Conservation (phyloP, 2,888 invertebrate genomes). For the Tenthredo livida region DNA sequence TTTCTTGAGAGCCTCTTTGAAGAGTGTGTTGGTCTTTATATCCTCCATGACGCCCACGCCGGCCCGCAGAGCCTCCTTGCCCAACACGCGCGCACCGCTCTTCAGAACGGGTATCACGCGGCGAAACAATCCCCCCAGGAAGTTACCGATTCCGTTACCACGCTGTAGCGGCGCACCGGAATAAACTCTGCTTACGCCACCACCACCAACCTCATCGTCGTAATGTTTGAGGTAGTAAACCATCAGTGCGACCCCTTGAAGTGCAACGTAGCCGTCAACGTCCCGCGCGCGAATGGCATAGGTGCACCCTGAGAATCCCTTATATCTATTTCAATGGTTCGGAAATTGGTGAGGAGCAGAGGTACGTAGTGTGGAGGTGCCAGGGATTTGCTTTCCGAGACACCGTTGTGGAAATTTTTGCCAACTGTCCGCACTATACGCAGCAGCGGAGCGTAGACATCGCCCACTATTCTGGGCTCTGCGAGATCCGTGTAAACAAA, state of each 20-base stretch:
- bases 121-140: no score
- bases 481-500: slow-evolving; percentile 54
- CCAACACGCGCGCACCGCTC: no score
- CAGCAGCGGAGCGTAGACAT: no score
- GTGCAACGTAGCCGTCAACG: slow-evolving; percentile 55
- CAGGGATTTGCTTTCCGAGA: no score
- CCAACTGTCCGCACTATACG: no score
- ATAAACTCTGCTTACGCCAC: no score
- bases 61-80: no score
- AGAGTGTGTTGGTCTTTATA: background rate
- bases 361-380: slow-evolving; percentile 54
- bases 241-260: slow-evolving; percentile 22
- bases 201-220: slow-evolving; percentile 27
- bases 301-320: slow-evolving; percentile 43
- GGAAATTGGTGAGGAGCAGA: slow-evolving; percentile 52
- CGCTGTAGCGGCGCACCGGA: no score
- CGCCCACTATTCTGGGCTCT: no score
- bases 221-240: slow-evolving; percentile 20
- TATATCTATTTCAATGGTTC: slow-evolving; percentile 57
- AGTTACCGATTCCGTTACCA: no score
- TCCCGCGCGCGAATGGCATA: slow-evolving; percentile 54
- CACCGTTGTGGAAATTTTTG: no score
- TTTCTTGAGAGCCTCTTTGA: background rate
- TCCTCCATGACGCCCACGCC: slow-evolving; percentile 35
- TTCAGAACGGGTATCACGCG: no score